These are phyloP conservation scores for Sebastes steindachneri DNA, from an alignment of 2,797 vertebrate genomes.

Conservation along the genomic window DNA sequence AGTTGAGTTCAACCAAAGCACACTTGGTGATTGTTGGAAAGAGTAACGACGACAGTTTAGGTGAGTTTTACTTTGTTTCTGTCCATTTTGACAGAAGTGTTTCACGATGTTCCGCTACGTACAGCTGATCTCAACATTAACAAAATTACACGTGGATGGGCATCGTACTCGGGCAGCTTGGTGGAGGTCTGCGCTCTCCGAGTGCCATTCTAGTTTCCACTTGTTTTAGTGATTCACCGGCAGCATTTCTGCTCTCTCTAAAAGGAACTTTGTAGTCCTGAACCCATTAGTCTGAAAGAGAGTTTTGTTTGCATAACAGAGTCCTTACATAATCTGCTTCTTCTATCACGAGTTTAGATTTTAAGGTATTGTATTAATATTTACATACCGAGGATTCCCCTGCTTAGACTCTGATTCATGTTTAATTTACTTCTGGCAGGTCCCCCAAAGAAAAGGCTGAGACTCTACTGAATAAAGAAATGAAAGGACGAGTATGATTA, in stretches of 20 bases:
- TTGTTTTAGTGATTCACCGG: conserved; percentile 13
- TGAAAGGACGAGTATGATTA: not conserved
- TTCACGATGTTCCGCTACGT: no score
- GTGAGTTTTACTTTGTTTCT: no score
- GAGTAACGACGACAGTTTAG: no score
- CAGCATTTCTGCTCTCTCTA: conserved; percentile 2
- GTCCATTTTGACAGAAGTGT: no score
- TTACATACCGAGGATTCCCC: conserved; percentile 62
- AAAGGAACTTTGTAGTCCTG: not conserved
- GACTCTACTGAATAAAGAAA: not conserved
- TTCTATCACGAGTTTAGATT: conserved; percentile 19
- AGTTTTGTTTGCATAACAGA: conserved; percentile 43
- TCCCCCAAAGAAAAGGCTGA: not conserved
- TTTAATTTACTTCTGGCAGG: conserved; percentile 33
- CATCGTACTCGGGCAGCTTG: no score
- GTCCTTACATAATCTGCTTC: conserved; percentile 41
- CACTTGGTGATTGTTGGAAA: no score
- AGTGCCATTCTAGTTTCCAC: not conserved
- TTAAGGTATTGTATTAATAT: conserved; percentile 60
- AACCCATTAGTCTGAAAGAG: conserved; percentile 11
- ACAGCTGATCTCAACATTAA: no score
- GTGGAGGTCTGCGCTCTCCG: no score
- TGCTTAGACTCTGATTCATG: conserved; percentile 23
- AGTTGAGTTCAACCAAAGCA: no score
- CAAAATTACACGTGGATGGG: no score